Evolutionary conservation across 2,888 invertebrate genomes (phyloP), one percentile per base, ranked within the genome.

Genomic region (Diarsia dahlii): DNA sequence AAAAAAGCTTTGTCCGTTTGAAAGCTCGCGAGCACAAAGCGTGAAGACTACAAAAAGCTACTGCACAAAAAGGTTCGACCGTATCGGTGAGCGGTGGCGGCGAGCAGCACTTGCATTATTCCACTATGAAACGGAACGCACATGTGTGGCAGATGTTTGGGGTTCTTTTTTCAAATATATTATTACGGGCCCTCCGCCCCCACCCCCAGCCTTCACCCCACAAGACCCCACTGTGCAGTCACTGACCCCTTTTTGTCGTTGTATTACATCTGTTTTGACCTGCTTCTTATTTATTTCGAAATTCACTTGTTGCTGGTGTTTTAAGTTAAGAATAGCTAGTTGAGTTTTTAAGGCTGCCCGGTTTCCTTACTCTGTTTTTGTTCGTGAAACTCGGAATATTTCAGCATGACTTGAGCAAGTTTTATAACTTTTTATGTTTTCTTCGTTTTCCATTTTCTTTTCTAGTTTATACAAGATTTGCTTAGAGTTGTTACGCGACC

Each of bases 81-180:
- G 90, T 92, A 92, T 92, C 92, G 92, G 90, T 93, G 94, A 89
- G 93, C 71, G 60, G 76, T 81, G 72, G 94, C 94, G 94, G 92
- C 92, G 91, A 91, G 94, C 93, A 92, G 95, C 91, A 93, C 95
- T 95, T 94, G 94, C 95, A 94, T 96, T 96, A 95, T 95, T 94
- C 89, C 91, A 91, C 90, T 93, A 93, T 93, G 92, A 90, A 95
- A 93, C 91, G 91, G 88, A 93, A 93, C 93, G 93, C 96, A 96
- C 94, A 96, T 96, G 96, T 93, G 93, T 91, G 91, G 94, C 96
- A 96, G 96, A 96, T 96, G 96, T 95, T 95, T 91, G 92, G 95
- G 95, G 95, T 92, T 94, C 91, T 92, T 95, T 95, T 95, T 96
- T 95, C 92, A 93, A 94, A 95, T 93, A 93, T 95, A 93, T 95